These are phyloP conservation scores for Hyaena hyaena DNA, from an alignment of 2,113 vertebrate species.

Conservation along the genomic window DNA sequence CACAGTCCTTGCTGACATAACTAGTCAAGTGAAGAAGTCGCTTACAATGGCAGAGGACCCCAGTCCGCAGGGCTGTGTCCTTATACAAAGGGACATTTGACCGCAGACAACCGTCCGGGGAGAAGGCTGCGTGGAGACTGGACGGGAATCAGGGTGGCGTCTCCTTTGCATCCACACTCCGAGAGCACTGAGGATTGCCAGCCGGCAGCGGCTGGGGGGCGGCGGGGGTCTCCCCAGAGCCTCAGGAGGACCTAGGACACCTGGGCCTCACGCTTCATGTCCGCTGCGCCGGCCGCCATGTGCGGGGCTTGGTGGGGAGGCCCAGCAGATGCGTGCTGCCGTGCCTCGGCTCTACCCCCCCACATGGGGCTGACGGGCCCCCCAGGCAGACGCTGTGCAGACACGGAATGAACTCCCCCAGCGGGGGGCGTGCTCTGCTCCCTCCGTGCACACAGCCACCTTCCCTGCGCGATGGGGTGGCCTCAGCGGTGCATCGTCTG, in stretches of 20 bases:
- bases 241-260: background rate
- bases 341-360: background rate
- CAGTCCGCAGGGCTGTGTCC: no score
- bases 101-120: background rate
- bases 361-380: background rate
- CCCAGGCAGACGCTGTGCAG: background rate
- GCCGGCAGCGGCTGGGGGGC: no score
- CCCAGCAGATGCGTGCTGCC: accelerated
- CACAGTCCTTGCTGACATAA: background rate
- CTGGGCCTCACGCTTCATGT: no score
- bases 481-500: accelerated
- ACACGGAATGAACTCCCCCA: background rate
- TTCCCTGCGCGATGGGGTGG: accelerated
- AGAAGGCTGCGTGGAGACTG: background rate
- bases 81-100: background rate
- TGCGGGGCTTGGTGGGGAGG: accelerated
- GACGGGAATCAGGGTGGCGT: background rate
- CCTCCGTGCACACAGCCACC: background rate
- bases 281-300: accelerated
- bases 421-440: background rate
- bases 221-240: background rate
- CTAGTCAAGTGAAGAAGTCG: background rate
- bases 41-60: background rate
- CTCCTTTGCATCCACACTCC: accelerated
- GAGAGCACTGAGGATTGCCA: background rate